phyloP scores from a whole-genome alignment of 2,888 invertebrate genomes.

The Marasmarcha lunaedactyla region DNA sequence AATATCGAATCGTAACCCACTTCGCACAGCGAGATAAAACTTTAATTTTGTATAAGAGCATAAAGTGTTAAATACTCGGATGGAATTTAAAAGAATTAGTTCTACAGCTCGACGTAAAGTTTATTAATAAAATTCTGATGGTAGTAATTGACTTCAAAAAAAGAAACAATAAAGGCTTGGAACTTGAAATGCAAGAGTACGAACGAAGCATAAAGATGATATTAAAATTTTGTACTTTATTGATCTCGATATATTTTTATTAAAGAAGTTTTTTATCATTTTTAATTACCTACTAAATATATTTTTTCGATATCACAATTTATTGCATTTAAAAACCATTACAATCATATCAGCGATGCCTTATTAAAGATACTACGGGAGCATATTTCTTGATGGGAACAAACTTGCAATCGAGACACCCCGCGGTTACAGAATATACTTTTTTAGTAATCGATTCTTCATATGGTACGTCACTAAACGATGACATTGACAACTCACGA shows the following conservation, averaged over 20 bases:
- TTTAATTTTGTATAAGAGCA: constrained; percentile 15
- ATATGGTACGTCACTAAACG: constrained; percentile 22
- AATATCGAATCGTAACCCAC: constrained; percentile 22
- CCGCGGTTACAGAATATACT: constrained; percentile 30
- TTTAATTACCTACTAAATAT: too few relatives aligned
- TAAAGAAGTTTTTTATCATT: too few relatives aligned
- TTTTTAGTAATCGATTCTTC: constrained; percentile 33
- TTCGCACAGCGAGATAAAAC: constrained; percentile 14
- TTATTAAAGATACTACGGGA: too few relatives aligned
- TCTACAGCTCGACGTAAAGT: not conserved
- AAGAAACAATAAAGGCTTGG: not conserved
- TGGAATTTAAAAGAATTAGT: not conserved
- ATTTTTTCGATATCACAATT: too few relatives aligned
- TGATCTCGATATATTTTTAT: too few relatives aligned
- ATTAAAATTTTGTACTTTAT: too few relatives aligned
- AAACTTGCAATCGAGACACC: constrained; percentile 17
- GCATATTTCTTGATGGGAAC: too few relatives aligned
- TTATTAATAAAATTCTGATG: not conserved
- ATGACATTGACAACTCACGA: constrained; percentile 21
- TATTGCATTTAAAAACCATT: too few relatives aligned
- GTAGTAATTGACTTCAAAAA: not conserved
- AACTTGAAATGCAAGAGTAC: not conserved
- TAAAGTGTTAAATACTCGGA: not conserved
- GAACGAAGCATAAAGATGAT: too few relatives aligned
- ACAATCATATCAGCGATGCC: too few relatives aligned